Evolutionary conservation across 2,888 invertebrate species (phyloP), one percentile per base, ranked within the genome.

Genomic region (Phortica magna): DNA sequence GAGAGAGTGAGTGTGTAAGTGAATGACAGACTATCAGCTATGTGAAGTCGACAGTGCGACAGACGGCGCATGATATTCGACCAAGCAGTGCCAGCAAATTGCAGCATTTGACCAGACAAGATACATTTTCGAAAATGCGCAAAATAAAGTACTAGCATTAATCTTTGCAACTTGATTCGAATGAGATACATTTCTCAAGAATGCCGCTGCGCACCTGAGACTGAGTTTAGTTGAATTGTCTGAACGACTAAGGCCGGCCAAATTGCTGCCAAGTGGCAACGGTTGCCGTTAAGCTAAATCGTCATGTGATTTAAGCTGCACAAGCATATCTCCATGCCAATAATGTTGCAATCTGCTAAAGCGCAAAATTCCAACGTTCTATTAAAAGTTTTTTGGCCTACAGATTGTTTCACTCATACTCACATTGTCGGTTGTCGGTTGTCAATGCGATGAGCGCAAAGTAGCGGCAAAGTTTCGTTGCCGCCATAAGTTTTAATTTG

Each of bases 11-110:
- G 31, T 31, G 31, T 31, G 31, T 31, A 31, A 31, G 31, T 31
- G 3, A 31, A 55, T 55, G 19, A 61, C 61, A 61, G 22, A 61
- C 22, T 61, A 19, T 9, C 39, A 19, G 59, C 5, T n/a, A 17
- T n/a, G 7, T 9, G 7, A 53, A 53, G 41, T 74, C 77, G 81
- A 76, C 81, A 17, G 83, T 85, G 84, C 83, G 85, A 85, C 85
- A 87, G 74, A 79, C 82, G 2, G 9, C 2, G 17, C 14, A 12
- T 59, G 59, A 5, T n/a, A 14, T 59, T 59, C 19, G 59, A 3
- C 17, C 48, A 12, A 14, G 14, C 48, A 14, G 2, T 14, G 14
- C 2, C 48, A 2, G 9, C 48, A 14, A 9, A 7, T 59, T 59
- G 59, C 17, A 17, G 53, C 53, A 53, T 53, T 53, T 6, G 48